These are phyloP conservation scores for Cheilosia vernalis DNA, from an alignment of 2,888 invertebrate genomes.

Conservation along the genomic window DNA sequence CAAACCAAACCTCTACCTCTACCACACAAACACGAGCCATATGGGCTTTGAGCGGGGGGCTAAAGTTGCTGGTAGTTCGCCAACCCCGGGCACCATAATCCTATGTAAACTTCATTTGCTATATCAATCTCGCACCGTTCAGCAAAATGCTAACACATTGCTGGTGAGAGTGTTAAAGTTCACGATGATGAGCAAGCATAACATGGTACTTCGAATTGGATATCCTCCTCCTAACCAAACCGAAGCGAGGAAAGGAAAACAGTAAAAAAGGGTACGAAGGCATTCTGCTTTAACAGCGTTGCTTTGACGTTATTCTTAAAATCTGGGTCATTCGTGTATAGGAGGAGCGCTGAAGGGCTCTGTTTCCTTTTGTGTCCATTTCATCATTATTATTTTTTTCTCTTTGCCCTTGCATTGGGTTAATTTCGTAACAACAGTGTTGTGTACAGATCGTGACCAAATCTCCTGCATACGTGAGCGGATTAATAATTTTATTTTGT, in stretches of 20 bases:
- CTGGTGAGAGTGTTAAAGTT: conserved; percentile 62
- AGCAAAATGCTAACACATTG: conserved; percentile 57
- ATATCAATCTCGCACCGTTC: conserved; percentile 70
- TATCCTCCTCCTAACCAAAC: background rate
- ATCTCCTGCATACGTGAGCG: conserved; percentile 72
- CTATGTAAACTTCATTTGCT: conserved; percentile 72
- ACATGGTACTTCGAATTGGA: conserved; percentile 32
- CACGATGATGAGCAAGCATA: conserved; percentile 72
- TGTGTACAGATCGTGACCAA: conserved; percentile 76
- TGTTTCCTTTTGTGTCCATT: conserved; percentile 12
- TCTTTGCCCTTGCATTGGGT: conserved; percentile 57
- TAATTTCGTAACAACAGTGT: conserved; percentile 77
- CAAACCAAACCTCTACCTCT: too few relatives aligned
- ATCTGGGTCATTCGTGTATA: conserved; percentile 37
- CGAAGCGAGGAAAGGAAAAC: background rate
- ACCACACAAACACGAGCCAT: conserved; percentile 16
- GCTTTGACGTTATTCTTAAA: conserved; percentile 48
- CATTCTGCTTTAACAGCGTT: conserved; percentile 28
- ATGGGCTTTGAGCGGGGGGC: conserved; percentile 2
- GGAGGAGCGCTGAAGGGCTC: conserved; percentile 21
- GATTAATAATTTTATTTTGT: conserved; percentile 60
- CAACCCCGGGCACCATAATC: conserved; percentile 55
- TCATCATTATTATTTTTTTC: background rate
- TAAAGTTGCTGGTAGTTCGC: conserved; percentile 26
- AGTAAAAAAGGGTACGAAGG: conserved; percentile 7